Conservation (phyloP, 2,113 vertebrate species). For the Notechis scutatus region DNA sequence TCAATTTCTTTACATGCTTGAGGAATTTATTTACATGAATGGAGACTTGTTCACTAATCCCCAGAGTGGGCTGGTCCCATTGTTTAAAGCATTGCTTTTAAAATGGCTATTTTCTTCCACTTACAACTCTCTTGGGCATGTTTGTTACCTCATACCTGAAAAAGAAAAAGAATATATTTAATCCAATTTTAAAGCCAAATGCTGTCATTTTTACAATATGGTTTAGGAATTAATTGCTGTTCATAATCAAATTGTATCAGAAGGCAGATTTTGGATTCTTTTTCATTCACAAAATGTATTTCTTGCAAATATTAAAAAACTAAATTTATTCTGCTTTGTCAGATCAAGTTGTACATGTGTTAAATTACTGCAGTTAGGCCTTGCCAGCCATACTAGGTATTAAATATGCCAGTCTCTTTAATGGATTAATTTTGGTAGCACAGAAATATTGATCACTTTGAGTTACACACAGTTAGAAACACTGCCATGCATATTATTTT, state of each 20-base stretch:
- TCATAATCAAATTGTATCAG: background rate
- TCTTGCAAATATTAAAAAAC: background rate
- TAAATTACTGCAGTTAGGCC: background rate
- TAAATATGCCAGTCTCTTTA: background rate
- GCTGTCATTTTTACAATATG: constrained; percentile 25
- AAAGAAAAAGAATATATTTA: constrained; percentile 60
- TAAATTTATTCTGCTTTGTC: background rate
- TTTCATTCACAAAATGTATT: background rate
- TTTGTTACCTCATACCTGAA: constrained; percentile 55
- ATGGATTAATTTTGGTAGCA: background rate
- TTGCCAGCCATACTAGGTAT: background rate
- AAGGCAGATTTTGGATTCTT: background rate
- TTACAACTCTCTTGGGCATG: constrained; percentile 66
- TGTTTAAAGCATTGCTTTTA: constrained; percentile 35
- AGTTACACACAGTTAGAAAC: background rate
- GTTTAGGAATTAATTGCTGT: constrained; percentile 17
- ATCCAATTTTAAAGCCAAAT: constrained; percentile 67
- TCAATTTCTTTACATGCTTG: constrained; percentile 38
- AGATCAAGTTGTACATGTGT: background rate
- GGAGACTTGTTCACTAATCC: constrained; percentile 25
- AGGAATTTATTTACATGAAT: constrained; percentile 43
- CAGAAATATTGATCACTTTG: background rate
- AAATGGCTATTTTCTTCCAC: constrained; percentile 58
- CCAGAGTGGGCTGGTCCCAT: constrained; percentile 72
- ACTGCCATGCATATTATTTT: background rate